Base-by-base conservation (phyloP, 2,888 invertebrate species). In the Heliothis peltigera region DNA sequence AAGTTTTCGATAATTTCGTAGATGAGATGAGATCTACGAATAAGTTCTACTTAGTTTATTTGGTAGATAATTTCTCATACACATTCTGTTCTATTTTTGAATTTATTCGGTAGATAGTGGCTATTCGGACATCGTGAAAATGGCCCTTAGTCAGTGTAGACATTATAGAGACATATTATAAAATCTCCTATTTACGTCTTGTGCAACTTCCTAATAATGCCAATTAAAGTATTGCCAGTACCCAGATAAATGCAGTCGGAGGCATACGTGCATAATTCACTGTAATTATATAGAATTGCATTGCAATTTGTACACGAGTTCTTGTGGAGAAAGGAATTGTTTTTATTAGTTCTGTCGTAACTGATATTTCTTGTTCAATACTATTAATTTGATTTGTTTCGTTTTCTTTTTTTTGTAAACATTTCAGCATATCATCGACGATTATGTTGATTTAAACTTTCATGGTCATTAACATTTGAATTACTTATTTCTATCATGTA, bases 251-350 rank as follows among this genome's bases (percentile, higher is more conserved):
- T 60, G 56, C 46, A 49, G 54, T 63, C 21, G 39, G 22, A 49
- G 12, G 22, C 56, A 39, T 70, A 75, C 70, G 55, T 75, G 55
- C 54, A 69, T 75, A 63, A 72, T 70, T 59, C 46, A 59, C 76
- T 70, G 70, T 70, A 60, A 73, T 72, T 73, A 62, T 56, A 17
- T 56, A 17, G 49, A 54, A 67, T 77, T 68, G 58, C 64, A 60
- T 56, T 44, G 68, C 58, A 60, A 73, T 75, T 64, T 60, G 21
- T 46, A 39, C 35, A 62, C 46, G 53, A 32, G 56, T 61, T 71
- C 51, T 52, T 48, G 47, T n/a, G 57, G 64, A 64, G 70, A 73
- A 64, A 47, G 64, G 56, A 69, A 55, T 67, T 52, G 51, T 55
- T 53, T 39, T 54, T 53, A 58, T 53, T 57, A 35, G 21, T 19